Conservation (phyloP, 2,888 invertebrate species). For the Creontiades dilutus region DNA sequence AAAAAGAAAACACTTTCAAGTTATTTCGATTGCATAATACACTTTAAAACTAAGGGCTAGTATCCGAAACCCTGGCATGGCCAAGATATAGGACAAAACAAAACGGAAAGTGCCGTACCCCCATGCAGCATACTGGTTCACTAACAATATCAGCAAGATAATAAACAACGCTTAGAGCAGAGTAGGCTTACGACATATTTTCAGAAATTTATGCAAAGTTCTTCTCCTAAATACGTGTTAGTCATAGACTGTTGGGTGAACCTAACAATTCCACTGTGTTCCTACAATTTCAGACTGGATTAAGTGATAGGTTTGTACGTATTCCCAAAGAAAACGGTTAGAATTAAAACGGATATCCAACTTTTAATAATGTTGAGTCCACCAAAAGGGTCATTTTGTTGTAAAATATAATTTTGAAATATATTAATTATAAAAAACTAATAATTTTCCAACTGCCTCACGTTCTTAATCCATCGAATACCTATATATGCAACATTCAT, state of each 20-base stretch:
- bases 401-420: no score
- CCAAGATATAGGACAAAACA: constrained; percentile 71
- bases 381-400: no score
- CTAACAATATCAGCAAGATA: constrained; percentile 58
- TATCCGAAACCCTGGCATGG: constrained; percentile 74
- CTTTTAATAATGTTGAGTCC: no score
- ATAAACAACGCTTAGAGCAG: constrained; percentile 28
- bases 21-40: constrained; percentile 63
- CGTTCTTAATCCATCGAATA: no score
- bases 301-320: no score
- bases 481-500: no score
- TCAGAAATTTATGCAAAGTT: constrained; percentile 24
- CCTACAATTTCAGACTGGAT: no score
- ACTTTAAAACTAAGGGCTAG: constrained; percentile 35
- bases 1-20: constrained; percentile 61
- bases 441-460: no score
- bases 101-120: constrained; percentile 72
- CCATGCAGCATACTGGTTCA: constrained; percentile 73
- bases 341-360: no score
- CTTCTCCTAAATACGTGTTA: neutral
- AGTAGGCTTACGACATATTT: constrained; percentile 16
- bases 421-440: no score
- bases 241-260: neutral
- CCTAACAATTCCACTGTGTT: neutral
- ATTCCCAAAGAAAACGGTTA: no score